Base-by-base conservation (phyloP, 2,888 invertebrate species). In the Fragum fragum region DNA sequence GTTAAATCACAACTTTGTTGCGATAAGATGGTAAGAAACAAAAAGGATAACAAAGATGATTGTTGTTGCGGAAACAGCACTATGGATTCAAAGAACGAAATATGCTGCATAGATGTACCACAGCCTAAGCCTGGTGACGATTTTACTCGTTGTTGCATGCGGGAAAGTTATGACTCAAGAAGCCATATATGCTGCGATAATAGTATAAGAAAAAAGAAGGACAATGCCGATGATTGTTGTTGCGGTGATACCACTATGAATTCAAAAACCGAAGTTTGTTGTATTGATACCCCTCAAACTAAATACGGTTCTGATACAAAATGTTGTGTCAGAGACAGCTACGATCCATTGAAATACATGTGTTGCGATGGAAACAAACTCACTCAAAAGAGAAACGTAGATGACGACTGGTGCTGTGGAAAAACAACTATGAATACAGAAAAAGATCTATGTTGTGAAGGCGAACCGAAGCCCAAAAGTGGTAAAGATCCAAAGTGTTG, bases 401-500 rank as follows among this genome's bases (percentile, higher is more conserved):
- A 68, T n/a, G 78, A 81, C 16, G 71, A 78, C 39, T 82, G 77
- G 78, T 82, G 81, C 61, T 81, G 81, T 66, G 81, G 77, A 3
- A 57, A 74, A 66, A 59, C 68, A 16, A 82, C 82, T n/a, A 76
- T 73, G 57, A 76, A 82, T 29, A 79, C 79, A 3, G 55, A 23
- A 9, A 70, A 16, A 26, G 76, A 82, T 6, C 52, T 77, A 0
- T 81, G 81, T 29, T 81, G 81, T 66, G 39, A 63, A 26, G 77
- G 77, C 0, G 59, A 57, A n/a, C 70, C 71, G 42, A 73, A 74
- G 55, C 52, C 55, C 14, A 42, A 52, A 16, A 52, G 63, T 36
- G 77, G 80, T 21, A 39, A 63, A n/a, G 39, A 76, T 53, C 73
- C 83, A 28, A 32, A 39, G 32, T 83, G 79, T 26, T 83, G 80